Conservation (phyloP, 2,113 vertebrate genomes). For the Psilopsiagon aymara region DNA sequence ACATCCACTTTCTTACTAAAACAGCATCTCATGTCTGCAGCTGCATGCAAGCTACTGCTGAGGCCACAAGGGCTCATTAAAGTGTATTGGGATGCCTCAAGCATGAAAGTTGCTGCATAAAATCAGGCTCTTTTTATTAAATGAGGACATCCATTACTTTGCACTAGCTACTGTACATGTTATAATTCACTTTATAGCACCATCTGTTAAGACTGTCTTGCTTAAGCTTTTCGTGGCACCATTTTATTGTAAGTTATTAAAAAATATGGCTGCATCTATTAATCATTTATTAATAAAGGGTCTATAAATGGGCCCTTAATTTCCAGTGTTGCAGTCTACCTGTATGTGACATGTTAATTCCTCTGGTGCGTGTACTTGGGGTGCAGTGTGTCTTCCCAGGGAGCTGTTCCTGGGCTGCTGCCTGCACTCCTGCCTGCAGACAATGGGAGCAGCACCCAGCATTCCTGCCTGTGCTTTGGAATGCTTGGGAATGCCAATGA, state of each 20-base stretch:
- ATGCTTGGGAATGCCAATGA: background rate
- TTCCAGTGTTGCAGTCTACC: background rate
- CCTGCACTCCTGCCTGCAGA: background rate
- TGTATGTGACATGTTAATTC: background rate
- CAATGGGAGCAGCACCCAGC: background rate
- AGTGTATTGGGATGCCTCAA: conserved; percentile 44
- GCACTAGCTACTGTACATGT: conserved; percentile 23
- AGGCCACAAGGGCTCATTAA: conserved; percentile 50
- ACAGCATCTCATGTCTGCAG: background rate
- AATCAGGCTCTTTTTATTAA: conserved; percentile 53
- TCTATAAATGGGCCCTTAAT: conserved; percentile 35
- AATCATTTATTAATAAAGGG: conserved; percentile 69
- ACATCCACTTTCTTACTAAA: background rate
- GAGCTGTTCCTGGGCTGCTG: background rate
- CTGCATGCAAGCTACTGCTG: background rate
- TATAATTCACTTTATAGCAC: conserved; percentile 70
- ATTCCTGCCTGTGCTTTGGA: background rate
- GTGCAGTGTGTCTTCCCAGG: background rate
- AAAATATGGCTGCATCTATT: conserved; percentile 59
- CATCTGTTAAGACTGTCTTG: conserved; percentile 65
- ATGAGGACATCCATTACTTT: conserved; percentile 47
- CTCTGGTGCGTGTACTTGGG: background rate
- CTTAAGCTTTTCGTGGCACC: conserved; percentile 42
- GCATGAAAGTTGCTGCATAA: conserved; percentile 53
- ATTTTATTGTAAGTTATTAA: conserved; percentile 70